Evolutionary conservation across 2,113 vertebrate genomes (phyloP), one percentile per base, ranked within the genome.

Genomic region (Pangasianodon gigas): DNA sequence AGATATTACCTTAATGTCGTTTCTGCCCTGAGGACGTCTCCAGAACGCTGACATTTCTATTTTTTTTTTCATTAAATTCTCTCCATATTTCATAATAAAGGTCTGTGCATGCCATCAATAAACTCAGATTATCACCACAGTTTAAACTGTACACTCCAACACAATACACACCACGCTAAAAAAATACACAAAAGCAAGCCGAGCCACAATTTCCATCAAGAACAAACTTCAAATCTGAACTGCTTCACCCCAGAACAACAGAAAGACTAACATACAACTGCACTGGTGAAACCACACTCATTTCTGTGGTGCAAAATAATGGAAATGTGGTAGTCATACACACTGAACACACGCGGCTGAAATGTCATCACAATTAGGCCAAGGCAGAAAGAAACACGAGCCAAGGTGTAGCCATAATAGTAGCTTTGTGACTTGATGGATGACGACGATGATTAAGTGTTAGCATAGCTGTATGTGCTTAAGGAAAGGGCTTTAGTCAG

Each of bases 1-100:
- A 88, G 75, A 88, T 67, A 90, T 82, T 90, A 88, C 86, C 86
- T 88, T 89, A 91, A 91, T 86, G 91, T 88, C 89, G 14, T 75
- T 86, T 60, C 54, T 86, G 82, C 91, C 88, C 89, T 9, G 83
- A 91, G 86, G 91, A 90, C 37, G 54, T 62, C 87, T 88, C 83
- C 46, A 82, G 52, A 74, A 52, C 1, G 32, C 89, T 88, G 89
- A 90, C 75, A 86, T 88, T 85, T 87, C 80, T 85, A 41, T 10
- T 88, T 67, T 81, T 85, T 87, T 54, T 58, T n/a, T n/a, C 77
- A 52, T 88, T 91, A 83, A 86, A 90, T 86, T 67, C 89, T n/a
- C 32, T 54, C 46, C 13, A 44, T 90, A 60, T 91, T 84, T 77
- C 71, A 75, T 56, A 69, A 88, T 74, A 85, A 88, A 75, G 82